Conservation (phyloP, 2,797 vertebrate genomes). For the Onychomys arenicola region DNA sequence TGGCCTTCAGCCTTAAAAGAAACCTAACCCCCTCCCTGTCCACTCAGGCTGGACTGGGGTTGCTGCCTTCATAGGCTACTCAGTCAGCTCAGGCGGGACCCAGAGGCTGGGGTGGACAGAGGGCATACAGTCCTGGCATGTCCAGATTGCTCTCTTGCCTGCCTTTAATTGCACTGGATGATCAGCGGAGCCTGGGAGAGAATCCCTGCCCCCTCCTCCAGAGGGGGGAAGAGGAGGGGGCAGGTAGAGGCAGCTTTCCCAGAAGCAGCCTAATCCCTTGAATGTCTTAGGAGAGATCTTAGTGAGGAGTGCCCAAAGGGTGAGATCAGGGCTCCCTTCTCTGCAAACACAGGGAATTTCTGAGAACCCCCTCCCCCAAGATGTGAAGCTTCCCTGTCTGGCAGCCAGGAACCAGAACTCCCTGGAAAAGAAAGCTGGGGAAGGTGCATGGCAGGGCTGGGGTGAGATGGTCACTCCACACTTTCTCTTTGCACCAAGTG, state of each 20-base stretch:
- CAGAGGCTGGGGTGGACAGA: neutral
- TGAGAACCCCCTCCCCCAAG: neutral
- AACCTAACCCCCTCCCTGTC: neutral
- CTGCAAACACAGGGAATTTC: neutral
- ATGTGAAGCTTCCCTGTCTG: neutral
- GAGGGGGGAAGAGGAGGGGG: neutral
- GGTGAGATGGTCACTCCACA: neutral
- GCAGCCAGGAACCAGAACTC: neutral
- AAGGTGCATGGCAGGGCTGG: neutral
- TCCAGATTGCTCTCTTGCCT: conserved; percentile 25
- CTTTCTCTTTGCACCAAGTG: conserved; percentile 7
- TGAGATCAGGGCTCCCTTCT: neutral
- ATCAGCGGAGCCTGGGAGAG: neutral
- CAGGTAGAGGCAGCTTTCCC: conserved; percentile 26
- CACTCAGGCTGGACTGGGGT: neutral
- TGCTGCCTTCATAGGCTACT: neutral
- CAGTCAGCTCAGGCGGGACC: neutral
- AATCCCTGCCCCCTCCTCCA: neutral
- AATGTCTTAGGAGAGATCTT: conserved; percentile 38
- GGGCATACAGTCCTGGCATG: neutral
- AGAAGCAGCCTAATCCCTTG: conserved; percentile 63
- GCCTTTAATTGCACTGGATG: conserved; percentile 40
- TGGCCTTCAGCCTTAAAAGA: neutral
- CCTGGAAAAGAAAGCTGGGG: neutral
- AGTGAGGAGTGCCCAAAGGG: conserved; percentile 17